Conservation (phyloP, 2,113 vertebrate species). For the Dolichotis patagonum region DNA sequence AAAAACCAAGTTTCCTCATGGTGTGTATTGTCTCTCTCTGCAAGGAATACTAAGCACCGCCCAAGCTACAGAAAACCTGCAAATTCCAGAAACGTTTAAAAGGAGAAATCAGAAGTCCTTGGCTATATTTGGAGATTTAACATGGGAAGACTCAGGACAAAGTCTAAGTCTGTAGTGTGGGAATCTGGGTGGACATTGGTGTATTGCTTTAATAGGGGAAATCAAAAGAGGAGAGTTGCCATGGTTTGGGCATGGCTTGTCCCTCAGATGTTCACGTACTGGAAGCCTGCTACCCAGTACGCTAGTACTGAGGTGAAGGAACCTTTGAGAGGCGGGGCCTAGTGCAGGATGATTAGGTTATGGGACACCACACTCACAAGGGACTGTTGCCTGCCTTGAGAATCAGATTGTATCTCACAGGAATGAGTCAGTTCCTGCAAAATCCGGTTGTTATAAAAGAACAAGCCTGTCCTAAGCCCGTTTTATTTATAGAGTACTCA, state of each 20-base stretch:
- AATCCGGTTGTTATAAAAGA: background rate
- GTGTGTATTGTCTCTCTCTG: background rate
- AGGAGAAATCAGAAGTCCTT: background rate
- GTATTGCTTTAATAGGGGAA: background rate
- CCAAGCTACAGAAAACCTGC: background rate
- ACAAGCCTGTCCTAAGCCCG: background rate
- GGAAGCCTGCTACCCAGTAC: background rate
- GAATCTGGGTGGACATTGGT: background rate
- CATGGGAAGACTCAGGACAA: background rate
- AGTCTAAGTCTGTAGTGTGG: background rate
- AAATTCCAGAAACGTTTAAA: conserved; percentile 17
- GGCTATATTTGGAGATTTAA: background rate
- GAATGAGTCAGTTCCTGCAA: background rate
- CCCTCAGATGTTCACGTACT: background rate
- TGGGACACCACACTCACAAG: background rate
- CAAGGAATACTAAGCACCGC: background rate
- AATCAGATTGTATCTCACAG: background rate
- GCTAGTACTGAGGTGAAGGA: background rate
- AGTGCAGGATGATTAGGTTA: background rate
- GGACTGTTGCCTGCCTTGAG: background rate
- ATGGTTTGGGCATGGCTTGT: background rate
- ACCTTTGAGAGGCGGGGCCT: background rate
- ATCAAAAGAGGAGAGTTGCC: background rate
- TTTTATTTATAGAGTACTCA: background rate
- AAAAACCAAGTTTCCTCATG: background rate